Evolutionary conservation across 2,888 invertebrate genomes (phyloP), one percentile per base, ranked within the genome.

Genomic region (Caenorhabditis imperialis): DNA sequence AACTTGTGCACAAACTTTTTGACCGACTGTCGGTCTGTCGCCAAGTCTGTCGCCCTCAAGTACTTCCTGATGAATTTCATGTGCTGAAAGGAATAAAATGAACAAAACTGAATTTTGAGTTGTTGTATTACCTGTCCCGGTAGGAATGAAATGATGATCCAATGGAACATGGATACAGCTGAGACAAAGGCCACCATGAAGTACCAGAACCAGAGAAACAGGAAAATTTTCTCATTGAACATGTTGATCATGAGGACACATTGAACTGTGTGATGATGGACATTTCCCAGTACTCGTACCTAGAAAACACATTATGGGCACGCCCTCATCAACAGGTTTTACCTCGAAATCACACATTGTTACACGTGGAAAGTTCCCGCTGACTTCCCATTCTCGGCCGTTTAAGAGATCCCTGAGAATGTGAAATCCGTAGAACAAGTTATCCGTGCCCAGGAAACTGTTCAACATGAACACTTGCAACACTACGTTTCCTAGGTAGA

Each of bases 221-320:
- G 79, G 65, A 88, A 88, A 42, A 88, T 88, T 71, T 83, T 82
- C 61, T 82, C 82, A 48, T 81, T 81, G 76, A 81, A 80, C 86
- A 86, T 86, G 65, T 86, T 88, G 75, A 88, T 87, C 88, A 88
- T 88, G 5, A 88, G 78, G 23, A 88, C 88, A 51, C 88, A 88
- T 80, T 88, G 88, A n/a, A 88, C 88, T 16, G 88, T 88, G 77
- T 88, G 87, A 73, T 88, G 88, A 62, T 88, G 88, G 22, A 88
- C 88, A 72, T 88, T 88, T 57, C 88, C 88, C 57, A 90, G 84
- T 79, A 90, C 90, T 50, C 90, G 87, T 35, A 89, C 87, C 85
- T 86, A 37, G 20, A 54, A 33, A 23, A 40, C 35, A 35, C 1
- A 5, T 23, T 23, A 16, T 16, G 37, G 20, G 22, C 40, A 14